Base-by-base conservation (phyloP, 2,113 vertebrate genomes). In the Gymnobelideus leadbeateri region DNA sequence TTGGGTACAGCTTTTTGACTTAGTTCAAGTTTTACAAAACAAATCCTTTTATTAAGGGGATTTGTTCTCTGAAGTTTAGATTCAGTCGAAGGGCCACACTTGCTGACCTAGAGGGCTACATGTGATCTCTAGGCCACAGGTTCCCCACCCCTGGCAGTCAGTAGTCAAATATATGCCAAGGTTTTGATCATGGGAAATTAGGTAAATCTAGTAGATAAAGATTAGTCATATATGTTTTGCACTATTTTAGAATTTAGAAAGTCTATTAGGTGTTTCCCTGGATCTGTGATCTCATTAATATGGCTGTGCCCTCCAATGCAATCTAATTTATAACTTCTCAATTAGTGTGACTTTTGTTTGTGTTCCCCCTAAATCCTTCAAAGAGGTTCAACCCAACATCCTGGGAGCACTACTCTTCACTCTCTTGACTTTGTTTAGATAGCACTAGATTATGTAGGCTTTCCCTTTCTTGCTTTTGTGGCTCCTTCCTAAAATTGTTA, bases 161-260 rank as follows among this genome's bases (percentile, higher is more conserved):
- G 37, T 14, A 12, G 57, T 77, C 68, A 77, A n/a, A 6, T 77
- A n/a, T 77, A 19, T 37, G 28, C 12, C 31, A 77, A 77, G 31
- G 14, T 77, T 77, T 16, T 43, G n/a, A 43, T 84, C 19, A 84
- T 84, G 68, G 19, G n/a, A 84, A 84, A 84, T 84, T 43, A 84
- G 68, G 19, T 84, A 84, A 84, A 84, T 84, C 68, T 43, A 84
- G 19, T 84, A 43, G 6, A 77, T 77, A 77, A 77, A 77, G 37
- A 77, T 19, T 31, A 61, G 37, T 77, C n/a, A 21, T 6, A 2
- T 21, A 21, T 77, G 4, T 68, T 49, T 93, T 93, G 37, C 57
- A 96, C 19, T 94, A 84, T 31, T 6, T 68, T 90, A 90, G 51
- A 91, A 95, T 24, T 93, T 37, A 49, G 5, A 51, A 90, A 5